Evolutionary conservation across 2,113 vertebrate genomes (phyloP).

Genomic region (Otis tarda): DNA sequence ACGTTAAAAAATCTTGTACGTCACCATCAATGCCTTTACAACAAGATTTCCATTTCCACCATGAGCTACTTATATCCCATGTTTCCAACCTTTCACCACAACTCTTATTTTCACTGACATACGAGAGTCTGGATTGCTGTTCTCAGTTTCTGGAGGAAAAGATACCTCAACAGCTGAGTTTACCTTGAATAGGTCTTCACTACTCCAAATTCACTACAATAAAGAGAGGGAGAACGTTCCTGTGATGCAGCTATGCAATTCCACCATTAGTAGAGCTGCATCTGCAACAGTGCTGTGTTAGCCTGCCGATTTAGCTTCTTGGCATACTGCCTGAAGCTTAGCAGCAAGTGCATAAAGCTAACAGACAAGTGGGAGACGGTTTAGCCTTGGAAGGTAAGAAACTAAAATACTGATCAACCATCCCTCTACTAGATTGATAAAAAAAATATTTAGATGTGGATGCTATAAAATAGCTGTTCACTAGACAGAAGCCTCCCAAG

Average conservation of each 20-base stretch:
- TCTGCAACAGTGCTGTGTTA: neutral
- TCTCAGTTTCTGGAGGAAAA: neutral
- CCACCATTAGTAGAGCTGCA: neutral
- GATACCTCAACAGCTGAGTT: neutral
- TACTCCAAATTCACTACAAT: neutral
- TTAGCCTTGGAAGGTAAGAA: neutral
- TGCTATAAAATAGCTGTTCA: neutral
- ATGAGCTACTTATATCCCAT: neutral
- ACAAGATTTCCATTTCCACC: neutral
- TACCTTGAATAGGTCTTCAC: neutral
- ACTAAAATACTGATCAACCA: neutral
- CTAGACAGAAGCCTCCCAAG: neutral
- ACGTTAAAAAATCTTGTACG: neutral
- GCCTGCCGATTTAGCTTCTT: neutral
- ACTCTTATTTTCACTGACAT: neutral
- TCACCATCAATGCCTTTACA: neutral
- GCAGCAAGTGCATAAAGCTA: neutral
- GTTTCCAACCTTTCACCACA: neutral
- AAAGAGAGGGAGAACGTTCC: neutral
- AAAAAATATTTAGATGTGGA: neutral
- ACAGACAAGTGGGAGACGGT: neutral
- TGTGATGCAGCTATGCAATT: neutral
- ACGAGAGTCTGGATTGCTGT: neutral
- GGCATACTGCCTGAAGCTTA: neutral
- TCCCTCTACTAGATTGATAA: neutral